These are phyloP conservation scores for Slavum lentiscoides DNA, from an alignment of 2,888 invertebrate species.

Conservation along the genomic window DNA sequence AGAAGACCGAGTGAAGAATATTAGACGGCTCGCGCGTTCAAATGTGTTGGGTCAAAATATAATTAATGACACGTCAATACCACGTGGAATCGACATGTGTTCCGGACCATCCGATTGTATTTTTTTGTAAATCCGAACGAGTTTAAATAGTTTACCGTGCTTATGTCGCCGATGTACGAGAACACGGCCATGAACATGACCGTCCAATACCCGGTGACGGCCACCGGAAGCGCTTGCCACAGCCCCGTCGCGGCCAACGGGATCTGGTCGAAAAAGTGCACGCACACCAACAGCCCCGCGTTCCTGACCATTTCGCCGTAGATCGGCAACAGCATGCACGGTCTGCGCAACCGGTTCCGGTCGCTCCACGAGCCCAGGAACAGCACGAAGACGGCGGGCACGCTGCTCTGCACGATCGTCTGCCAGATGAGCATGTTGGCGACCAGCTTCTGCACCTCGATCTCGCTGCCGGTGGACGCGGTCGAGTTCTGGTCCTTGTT, in stretches of 20 bases:
- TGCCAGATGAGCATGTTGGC: conserved; percentile 86
- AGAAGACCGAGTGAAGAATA: too few relatives aligned
- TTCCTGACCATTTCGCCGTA: conserved; percentile 79
- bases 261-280: conserved; percentile 75
- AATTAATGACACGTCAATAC: too few relatives aligned
- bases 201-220: conserved; percentile 82
- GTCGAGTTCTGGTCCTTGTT: conserved; percentile 72
- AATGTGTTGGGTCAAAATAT: too few relatives aligned
- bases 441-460: conserved; percentile 72
- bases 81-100: too few relatives aligned
- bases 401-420: conserved; percentile 77
- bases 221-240: conserved; percentile 80
- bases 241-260: conserved; percentile 78
- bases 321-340: conserved; percentile 82
- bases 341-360: conserved; percentile 70
- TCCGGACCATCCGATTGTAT: too few relatives aligned
- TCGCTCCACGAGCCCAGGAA: conserved; percentile 75
- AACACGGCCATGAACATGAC: conserved; percentile 89
- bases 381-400: conserved; percentile 79
- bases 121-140: too few relatives aligned
- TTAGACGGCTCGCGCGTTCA: too few relatives aligned
- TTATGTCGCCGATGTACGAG: conserved; percentile 85
- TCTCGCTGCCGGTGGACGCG: conserved; percentile 66
- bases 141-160: conserved; percentile 67
- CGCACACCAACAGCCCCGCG: conserved; percentile 76